These are phyloP conservation scores for Dione vanillae DNA, from an alignment of 2,888 invertebrate genomes.

Conservation along the genomic window DNA sequence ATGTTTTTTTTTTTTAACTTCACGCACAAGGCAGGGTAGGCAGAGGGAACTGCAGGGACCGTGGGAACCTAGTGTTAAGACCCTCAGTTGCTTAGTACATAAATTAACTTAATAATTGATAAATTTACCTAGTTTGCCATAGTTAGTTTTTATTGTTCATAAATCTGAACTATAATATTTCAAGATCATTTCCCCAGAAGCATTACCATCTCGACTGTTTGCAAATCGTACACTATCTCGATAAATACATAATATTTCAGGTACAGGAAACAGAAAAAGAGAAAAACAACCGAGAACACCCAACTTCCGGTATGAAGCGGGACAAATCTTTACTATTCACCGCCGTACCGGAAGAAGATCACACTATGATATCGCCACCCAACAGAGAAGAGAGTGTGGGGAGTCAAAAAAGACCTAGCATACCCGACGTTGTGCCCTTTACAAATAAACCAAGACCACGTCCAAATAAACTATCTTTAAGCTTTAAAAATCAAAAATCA, in stretches of 20 bases:
- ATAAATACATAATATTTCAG: constrained; percentile 54
- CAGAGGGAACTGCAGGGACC: too few species aligned
- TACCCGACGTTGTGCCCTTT: constrained; percentile 82
- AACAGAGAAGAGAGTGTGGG: constrained; percentile 60
- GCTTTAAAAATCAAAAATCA: constrained; percentile 83
- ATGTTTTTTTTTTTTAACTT: too few species aligned
- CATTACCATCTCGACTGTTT: too few species aligned
- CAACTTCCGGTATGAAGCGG: constrained; percentile 86
- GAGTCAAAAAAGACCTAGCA: constrained; percentile 62
- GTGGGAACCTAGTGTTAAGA: too few species aligned
- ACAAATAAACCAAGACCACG: constrained; percentile 78
- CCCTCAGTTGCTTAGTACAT: too few species aligned
- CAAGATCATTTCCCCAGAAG: too few species aligned
- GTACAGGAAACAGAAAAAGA: constrained; percentile 76
- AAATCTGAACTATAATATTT: too few species aligned
- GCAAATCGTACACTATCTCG: neutral
- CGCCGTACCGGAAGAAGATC: constrained; percentile 91
- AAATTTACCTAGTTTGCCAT: too few species aligned
- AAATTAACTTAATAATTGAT: too few species aligned
- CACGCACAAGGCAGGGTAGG: too few species aligned
- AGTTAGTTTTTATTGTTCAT: too few species aligned
- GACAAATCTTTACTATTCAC: constrained; percentile 92
- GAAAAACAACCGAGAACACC: constrained; percentile 76
- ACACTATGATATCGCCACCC: constrained; percentile 79
- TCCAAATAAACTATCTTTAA: constrained; percentile 84